phyloP scores from a whole-genome alignment of 2,888 invertebrate genomes.

The Hypsopygia costalis region DNA sequence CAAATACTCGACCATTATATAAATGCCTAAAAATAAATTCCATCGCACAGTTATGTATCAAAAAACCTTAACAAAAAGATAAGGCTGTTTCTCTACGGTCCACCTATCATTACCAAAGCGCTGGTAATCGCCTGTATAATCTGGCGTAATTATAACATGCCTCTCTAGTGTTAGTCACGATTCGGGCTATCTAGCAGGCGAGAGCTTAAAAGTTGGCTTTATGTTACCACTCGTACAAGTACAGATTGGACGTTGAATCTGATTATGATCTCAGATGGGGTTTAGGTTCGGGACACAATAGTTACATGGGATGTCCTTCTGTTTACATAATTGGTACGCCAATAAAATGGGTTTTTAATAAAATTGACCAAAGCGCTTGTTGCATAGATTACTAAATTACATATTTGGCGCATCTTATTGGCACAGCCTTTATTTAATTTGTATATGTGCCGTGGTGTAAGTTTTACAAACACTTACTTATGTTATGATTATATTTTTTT shows the following conservation, averaged over 20 bases:
- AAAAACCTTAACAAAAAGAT: background rate
- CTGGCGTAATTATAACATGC: conserved; percentile 75
- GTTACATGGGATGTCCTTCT: background rate
- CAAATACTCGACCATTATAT: no score
- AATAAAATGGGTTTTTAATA: no score
- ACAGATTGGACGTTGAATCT: conserved; percentile 53
- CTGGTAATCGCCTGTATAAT: conserved; percentile 56
- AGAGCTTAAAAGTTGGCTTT: conserved; percentile 52
- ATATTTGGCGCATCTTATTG: no score
- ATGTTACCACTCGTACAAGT: conserved; percentile 27
- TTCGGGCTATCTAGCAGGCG: conserved; percentile 59
- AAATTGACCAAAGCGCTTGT: no score
- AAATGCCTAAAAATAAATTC: no score
- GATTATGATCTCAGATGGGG: conserved; percentile 63
- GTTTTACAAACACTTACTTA: no score
- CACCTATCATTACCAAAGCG: conserved; percentile 56
- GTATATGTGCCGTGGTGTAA: no score
- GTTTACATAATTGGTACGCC: no score
- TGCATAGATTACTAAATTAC: no score
- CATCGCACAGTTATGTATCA: no score
- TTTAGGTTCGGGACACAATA: conserved; percentile 42
- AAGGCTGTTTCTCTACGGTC: conserved; percentile 14
- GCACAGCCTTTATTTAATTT: no score
- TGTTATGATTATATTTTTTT: no score
- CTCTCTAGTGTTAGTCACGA: conserved; percentile 71